These are phyloP conservation scores for Brevimyrus niger DNA, from an alignment of 2,113 vertebrate species.

Conservation along the genomic window DNA sequence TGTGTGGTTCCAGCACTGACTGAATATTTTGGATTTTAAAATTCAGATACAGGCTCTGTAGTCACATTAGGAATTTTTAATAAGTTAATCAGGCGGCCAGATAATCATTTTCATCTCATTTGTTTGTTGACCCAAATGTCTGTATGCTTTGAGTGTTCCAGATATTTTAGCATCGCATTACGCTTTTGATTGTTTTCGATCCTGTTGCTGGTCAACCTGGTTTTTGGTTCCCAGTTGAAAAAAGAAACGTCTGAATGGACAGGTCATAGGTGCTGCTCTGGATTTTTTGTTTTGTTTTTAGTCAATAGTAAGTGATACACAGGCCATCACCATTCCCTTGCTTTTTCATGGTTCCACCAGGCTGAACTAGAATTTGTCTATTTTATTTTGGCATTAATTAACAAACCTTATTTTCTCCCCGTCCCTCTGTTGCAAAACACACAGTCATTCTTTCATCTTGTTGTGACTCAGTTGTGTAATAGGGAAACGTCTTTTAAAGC, in stretches of 20 bases:
- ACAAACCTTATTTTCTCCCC: conserved; percentile 54
- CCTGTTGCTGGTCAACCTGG: background rate
- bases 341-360: conserved; percentile 49
- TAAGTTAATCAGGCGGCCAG: background rate
- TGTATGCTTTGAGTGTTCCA: background rate
- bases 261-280: background rate
- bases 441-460: conserved; percentile 63
- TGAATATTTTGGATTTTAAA: background rate
- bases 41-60: background rate
- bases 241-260: background rate
- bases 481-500: conserved; percentile 55
- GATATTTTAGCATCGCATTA: background rate
- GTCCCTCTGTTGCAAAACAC: conserved; percentile 45
- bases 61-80: background rate
- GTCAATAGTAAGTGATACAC: background rate
- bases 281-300: background rate
- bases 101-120: background rate
- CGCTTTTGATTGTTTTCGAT: background rate
- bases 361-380: conserved; percentile 40
- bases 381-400: conserved; percentile 69
- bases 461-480: conserved; percentile 58
- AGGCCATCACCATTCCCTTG: background rate
- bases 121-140: background rate
- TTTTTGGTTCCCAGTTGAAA: background rate
- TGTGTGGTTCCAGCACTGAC: background rate